Percentiles rank a stretch among this genome's conserved stretches.
phyloP scores from a whole-genome alignment of 2,888 invertebrate species.

The Tenthredo amoena region DNA sequence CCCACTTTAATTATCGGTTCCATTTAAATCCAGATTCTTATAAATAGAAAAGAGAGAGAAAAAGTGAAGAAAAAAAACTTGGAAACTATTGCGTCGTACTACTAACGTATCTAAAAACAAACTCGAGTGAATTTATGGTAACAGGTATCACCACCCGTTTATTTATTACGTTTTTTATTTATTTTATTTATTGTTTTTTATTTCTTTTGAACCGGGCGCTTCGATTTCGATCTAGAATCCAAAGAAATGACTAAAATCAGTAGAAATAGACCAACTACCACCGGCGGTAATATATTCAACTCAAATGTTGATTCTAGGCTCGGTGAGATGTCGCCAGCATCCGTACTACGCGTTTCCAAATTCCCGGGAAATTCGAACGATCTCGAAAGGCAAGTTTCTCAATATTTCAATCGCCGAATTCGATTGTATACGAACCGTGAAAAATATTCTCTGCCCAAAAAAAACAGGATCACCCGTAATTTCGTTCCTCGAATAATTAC shows the following conservation, averaged over 20 bases:
- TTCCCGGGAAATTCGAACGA: neutral
- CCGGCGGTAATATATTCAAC: neutral
- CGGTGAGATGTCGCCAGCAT: neutral
- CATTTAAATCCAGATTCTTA: slow-evolving; percentile 2
- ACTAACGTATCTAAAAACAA: neutral
- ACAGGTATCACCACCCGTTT: neutral
- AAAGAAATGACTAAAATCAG: neutral
- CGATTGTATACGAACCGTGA: neutral
- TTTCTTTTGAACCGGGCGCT: neutral
- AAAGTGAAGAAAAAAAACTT: neutral
- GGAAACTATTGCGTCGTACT: neutral
- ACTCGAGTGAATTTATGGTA: neutral
- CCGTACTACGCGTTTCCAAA: neutral
- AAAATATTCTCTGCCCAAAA: no score
- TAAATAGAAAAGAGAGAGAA: neutral
- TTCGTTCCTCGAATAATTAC: neutral
- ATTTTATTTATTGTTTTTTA: neutral
- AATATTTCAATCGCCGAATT: neutral
- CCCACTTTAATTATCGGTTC: neutral
- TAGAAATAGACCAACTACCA: neutral
- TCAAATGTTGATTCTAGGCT: neutral
- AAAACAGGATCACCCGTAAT: no score
- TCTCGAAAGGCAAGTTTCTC: neutral
- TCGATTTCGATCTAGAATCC: neutral
- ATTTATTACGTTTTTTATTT: neutral